These are phyloP conservation scores for Menidia beryllina DNA, from an alignment of 2,113 vertebrate genomes.

Conservation along the genomic window DNA sequence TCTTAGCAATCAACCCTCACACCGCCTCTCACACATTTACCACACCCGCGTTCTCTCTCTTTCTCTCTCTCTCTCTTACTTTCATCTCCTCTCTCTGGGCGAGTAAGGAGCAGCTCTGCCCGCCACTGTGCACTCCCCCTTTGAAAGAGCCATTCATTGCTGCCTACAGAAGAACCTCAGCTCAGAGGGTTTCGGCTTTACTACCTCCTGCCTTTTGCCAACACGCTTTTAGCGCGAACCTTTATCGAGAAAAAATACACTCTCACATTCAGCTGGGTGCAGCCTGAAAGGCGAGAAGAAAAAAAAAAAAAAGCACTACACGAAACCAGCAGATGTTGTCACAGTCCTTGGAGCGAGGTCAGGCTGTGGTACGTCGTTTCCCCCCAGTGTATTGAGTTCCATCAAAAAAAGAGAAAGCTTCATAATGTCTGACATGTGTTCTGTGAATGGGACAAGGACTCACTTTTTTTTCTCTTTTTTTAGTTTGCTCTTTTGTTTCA, in stretches of 20 bases:
- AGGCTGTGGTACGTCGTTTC: constrained; percentile 29
- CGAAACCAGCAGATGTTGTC: constrained; percentile 46
- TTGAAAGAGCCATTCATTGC: constrained; percentile 77
- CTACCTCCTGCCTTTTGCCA: constrained; percentile 57
- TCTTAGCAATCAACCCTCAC: constrained; percentile 37
- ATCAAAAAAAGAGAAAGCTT: constrained; percentile 26
- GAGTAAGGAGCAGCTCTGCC: constrained; percentile 47
- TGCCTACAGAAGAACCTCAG: constrained; percentile 56
- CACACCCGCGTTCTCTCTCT: constrained; percentile 22
- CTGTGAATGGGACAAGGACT: constrained; percentile 5
- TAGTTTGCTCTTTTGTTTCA: background rate
- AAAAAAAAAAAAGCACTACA: background rate
- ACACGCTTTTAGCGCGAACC: constrained; percentile 52
- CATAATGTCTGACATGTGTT: constrained; percentile 26
- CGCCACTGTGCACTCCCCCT: constrained; percentile 39
- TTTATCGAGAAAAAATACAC: constrained; percentile 48
- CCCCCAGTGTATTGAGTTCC: constrained; percentile 36
- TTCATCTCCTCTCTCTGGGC: constrained; percentile 60
- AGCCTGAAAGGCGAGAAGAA: constrained; percentile 4
- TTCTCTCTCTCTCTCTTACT: constrained; percentile 37
- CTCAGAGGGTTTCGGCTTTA: constrained; percentile 49
- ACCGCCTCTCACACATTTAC: constrained; percentile 39
- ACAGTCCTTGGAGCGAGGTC: constrained; percentile 45
- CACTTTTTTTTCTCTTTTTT: background rate
- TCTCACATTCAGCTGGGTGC: constrained; percentile 15